Evolutionary conservation across 2,797 vertebrate species (phyloP), one percentile per base, ranked within the genome.

Genomic region (Paguma larvata): DNA sequence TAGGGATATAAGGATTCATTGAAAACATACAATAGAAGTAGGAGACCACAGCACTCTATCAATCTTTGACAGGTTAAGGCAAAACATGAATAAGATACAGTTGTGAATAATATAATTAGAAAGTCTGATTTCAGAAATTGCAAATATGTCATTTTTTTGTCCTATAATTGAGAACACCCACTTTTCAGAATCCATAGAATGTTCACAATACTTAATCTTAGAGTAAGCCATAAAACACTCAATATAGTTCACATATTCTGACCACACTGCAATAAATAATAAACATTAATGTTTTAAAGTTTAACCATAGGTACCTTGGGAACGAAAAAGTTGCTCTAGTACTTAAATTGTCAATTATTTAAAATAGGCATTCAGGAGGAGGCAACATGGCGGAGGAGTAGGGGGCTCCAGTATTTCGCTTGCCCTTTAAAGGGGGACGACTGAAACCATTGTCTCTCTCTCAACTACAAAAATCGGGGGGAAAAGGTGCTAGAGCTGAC

Each of bases 361-460:
- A 41, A 94, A 84, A 78, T 25, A 73, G n/a, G 34, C 83, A 48
- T 59, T 85, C 41, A 91, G n/a, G n/a, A n/a, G n/a, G n/a, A n/a
- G n/a, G n/a, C n/a, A n/a, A n/a, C n/a, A n/a, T n/a, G n/a, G n/a
- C n/a, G n/a, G n/a, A n/a, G n/a, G n/a, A n/a, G n/a, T n/a, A n/a
- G n/a, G n/a, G n/a, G n/a, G n/a, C n/a, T n/a, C n/a, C n/a, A n/a
- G n/a, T n/a, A n/a, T n/a, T n/a, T n/a, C n/a, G n/a, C n/a, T n/a
- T n/a, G n/a, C n/a, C n/a, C n/a, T n/a, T n/a, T n/a, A n/a, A n/a
- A n/a, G n/a, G n/a, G n/a, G n/a, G n/a, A n/a, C n/a, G n/a, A n/a
- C n/a, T n/a, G n/a, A n/a, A n/a, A n/a, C n/a, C n/a, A n/a, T n/a
- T n/a, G n/a, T n/a, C n/a, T n/a, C n/a, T n/a, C n/a, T n/a, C n/a